A percentile compares a stretch with the other conserved stretches of the same genome.
phyloP scores from a whole-genome alignment of 2,888 invertebrate genomes.

The Ochropacha duplaris region DNA sequence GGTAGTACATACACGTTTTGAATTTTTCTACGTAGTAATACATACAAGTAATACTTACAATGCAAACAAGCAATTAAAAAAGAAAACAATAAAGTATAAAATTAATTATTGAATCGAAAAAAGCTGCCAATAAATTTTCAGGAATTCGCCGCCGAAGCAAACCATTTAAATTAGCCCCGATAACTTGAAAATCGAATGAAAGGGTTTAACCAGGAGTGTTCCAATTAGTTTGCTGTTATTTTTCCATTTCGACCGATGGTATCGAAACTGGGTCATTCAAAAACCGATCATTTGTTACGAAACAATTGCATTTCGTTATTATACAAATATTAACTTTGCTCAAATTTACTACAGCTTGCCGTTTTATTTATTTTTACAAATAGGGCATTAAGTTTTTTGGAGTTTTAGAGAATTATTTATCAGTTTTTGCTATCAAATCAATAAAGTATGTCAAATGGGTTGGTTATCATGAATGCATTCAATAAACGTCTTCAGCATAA shows the following conservation, averaged over 20 bases:
- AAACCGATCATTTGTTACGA: constrained; percentile 44
- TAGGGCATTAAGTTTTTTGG: too few species aligned
- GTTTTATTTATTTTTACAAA: too few species aligned
- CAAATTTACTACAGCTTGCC: not conserved
- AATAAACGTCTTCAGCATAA: too few species aligned
- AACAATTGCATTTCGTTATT: constrained; percentile 16
- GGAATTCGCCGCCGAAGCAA: constrained; percentile 67
- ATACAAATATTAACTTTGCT: not conserved
- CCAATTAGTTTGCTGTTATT: constrained; percentile 82
- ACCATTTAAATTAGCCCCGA: constrained; percentile 79
- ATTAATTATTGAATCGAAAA: constrained; percentile 46
- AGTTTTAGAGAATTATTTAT: too few species aligned
- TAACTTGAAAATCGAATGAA: constrained; percentile 77
- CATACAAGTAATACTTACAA: not conserved
- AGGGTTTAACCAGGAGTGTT: constrained; percentile 75
- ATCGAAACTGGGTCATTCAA: constrained; percentile 62
- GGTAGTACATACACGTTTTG: too few species aligned
- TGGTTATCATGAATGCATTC: too few species aligned
- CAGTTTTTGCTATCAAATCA: too few species aligned
- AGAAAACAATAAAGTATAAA: constrained; percentile 29
- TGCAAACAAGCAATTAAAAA: not conserved
- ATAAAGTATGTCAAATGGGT: too few species aligned
- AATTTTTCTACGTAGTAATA: too few species aligned
- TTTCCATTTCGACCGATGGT: constrained; percentile 68
- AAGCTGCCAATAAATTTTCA: constrained; percentile 56